Percentiles rank a stretch among this genome's conserved stretches.
phyloP scores from a whole-genome alignment of 2,888 invertebrate species.

The Cryptus armator region DNA sequence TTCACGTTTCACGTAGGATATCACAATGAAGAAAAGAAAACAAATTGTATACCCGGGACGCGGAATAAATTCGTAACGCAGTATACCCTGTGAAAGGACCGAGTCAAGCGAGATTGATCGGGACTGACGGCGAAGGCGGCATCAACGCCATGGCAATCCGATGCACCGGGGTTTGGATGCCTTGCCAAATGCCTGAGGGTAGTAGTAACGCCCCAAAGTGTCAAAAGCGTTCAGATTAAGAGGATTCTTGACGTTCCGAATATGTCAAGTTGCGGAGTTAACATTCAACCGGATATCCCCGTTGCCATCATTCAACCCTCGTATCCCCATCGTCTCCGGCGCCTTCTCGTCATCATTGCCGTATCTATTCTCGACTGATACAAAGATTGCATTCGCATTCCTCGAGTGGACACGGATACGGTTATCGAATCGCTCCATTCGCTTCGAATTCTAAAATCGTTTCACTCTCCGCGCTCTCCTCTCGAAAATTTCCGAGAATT shows the following conservation, averaged over 20 bases:
- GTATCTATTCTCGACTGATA: conserved; percentile 33
- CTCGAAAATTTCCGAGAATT: background rate
- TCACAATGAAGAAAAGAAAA: background rate
- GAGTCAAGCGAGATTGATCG: conserved; percentile 28
- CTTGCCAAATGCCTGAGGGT: conserved; percentile 22
- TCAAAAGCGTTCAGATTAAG: conserved; percentile 68
- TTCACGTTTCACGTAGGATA: background rate
- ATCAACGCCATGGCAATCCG: background rate
- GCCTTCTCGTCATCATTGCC: conserved; percentile 44
- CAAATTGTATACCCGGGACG: background rate
- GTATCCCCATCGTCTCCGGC: background rate
- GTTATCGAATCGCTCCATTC: conserved; percentile 39
- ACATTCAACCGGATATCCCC: conserved; percentile 19
- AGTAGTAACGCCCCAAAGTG: conserved; percentile 45
- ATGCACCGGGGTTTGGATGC: conserved; percentile 34
- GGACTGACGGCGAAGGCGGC: conserved; percentile 9
- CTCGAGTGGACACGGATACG: conserved; percentile 26
- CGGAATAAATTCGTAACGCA: background rate
- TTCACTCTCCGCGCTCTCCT: conserved; percentile 15
- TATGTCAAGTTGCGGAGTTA: conserved; percentile 36
- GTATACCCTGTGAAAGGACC: conserved; percentile 14
- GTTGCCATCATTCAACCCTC: conserved; percentile 19
- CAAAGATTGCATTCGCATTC: conserved; percentile 32
- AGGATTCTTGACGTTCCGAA: conserved; percentile 59
- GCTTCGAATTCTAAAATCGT: conserved; percentile 42